phyloP scores from a whole-genome alignment of 2,888 invertebrate species.

The Xiphydria camelus region DNA sequence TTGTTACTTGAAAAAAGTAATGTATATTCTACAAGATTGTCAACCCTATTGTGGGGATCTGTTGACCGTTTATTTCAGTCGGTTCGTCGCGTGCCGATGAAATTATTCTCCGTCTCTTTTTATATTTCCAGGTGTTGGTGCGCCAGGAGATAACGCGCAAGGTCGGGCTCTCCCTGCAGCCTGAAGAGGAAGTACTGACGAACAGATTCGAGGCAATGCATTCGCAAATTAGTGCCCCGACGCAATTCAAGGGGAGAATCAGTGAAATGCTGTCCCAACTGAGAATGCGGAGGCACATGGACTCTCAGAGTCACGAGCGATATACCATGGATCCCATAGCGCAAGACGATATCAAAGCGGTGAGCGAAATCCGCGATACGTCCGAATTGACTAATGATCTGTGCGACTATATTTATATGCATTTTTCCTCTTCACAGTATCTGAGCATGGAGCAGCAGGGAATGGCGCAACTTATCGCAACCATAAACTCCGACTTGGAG shows the following conservation, averaged over 20 bases:
- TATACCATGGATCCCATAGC: conserved; percentile 76
- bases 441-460: conserved; percentile 86
- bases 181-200: conserved; percentile 88
- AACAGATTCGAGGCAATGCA: conserved; percentile 86
- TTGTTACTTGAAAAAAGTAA: no score
- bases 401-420: no score
- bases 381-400: no score
- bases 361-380: no score
- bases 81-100: neutral
- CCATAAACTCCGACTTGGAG: conserved; percentile 78
- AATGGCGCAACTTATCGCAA: conserved; percentile 81
- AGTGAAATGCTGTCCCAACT: conserved; percentile 90
- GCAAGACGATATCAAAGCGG: conserved; percentile 64
- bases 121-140: conserved; percentile 74
- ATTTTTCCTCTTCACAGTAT: no score
- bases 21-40: no score
- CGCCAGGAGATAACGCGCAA: conserved; percentile 88
- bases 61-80: neutral
- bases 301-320: conserved; percentile 67
- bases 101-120: no score
- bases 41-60: no score
- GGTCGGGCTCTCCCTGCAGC: conserved; percentile 81
- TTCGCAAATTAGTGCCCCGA: conserved; percentile 85
- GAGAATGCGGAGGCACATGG: conserved; percentile 68
- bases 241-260: conserved; percentile 90